Evolutionary conservation across 2,113 vertebrate genomes (phyloP).

Genomic region (Galbula dea): DNA sequence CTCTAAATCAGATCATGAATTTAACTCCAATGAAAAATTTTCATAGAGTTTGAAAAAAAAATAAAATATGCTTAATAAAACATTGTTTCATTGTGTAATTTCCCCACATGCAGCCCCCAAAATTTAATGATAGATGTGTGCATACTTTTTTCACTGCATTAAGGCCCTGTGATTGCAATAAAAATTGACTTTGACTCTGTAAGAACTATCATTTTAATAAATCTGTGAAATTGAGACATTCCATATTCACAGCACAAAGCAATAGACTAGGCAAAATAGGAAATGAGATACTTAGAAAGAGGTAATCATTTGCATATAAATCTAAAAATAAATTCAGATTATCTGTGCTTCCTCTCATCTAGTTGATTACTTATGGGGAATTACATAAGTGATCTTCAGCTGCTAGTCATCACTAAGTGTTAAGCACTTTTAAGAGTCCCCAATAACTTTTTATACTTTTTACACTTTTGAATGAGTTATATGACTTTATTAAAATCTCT

Average conservation of each 20-base stretch:
- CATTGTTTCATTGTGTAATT: neutral
- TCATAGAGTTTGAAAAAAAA: neutral
- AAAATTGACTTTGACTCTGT: neutral
- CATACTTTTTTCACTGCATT: neutral
- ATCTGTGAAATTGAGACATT: neutral
- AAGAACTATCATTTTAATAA: neutral
- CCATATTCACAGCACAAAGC: neutral
- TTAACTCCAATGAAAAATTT: neutral
- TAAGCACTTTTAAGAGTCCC: neutral
- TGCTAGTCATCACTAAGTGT: neutral
- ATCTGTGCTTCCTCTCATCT: neutral
- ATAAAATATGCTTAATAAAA: neutral
- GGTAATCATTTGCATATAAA: neutral
- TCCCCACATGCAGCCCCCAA: accelerated
- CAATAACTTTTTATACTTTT: neutral
- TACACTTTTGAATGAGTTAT: neutral
- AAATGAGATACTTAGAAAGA: neutral
- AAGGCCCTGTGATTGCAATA: neutral
- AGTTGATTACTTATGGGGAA: neutral
- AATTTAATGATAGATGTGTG: neutral
- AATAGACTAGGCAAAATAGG: neutral
- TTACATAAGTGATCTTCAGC: neutral
- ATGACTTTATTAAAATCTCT: neutral
- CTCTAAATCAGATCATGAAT: neutral
- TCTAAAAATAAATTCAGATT: neutral